Percentiles rank a stretch among this genome's conserved stretches.
Conservation (phyloP, 2,888 invertebrate genomes). For the Drosophila leonis region DNA sequence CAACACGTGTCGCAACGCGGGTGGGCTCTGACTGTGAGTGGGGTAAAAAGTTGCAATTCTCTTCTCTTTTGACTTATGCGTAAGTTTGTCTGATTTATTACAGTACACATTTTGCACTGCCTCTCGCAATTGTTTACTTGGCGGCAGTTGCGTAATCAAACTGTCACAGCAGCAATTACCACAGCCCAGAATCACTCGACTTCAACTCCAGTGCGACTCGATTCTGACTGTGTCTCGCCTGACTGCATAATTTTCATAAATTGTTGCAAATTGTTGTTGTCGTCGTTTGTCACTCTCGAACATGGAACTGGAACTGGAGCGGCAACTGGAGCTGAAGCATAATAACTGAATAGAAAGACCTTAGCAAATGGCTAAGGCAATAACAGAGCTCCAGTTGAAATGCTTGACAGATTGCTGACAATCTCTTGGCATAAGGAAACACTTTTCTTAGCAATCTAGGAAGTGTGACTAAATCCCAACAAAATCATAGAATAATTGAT, state of each 20-base stretch:
- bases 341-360: conserved; percentile 23
- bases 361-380: conserved; percentile 9
- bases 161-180: conserved; percentile 75
- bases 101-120: conserved; percentile 34
- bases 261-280: conserved; percentile 70
- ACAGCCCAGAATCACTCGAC: conserved; percentile 28
- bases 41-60: conserved; percentile 6
- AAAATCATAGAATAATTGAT: conserved; percentile 28
- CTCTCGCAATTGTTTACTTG: conserved; percentile 9
- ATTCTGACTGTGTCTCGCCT: conserved; percentile 29
- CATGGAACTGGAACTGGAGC: conserved; percentile 25
- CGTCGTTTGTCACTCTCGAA: conserved; percentile 48
- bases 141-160: conserved; percentile 65
- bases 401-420: conserved; percentile 27
- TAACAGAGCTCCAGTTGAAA: conserved; percentile 27
- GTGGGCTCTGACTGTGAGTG: conserved; percentile 25
- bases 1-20: conserved; percentile 67
- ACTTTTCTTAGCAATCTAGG: conserved; percentile 2
- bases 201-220: conserved; percentile 1
- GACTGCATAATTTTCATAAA: conserved; percentile 71
- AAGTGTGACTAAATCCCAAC: conserved; percentile 36
- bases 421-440: not conserved
- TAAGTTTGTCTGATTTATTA: conserved; percentile 63
- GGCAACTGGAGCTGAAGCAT: conserved; percentile 20
- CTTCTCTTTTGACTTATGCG: conserved; percentile 48